A percentile compares a stretch with the other conserved stretches of the same genome.
Conservation (phyloP, 2,113 vertebrate species). For the Dasyornis broadbenti region DNA sequence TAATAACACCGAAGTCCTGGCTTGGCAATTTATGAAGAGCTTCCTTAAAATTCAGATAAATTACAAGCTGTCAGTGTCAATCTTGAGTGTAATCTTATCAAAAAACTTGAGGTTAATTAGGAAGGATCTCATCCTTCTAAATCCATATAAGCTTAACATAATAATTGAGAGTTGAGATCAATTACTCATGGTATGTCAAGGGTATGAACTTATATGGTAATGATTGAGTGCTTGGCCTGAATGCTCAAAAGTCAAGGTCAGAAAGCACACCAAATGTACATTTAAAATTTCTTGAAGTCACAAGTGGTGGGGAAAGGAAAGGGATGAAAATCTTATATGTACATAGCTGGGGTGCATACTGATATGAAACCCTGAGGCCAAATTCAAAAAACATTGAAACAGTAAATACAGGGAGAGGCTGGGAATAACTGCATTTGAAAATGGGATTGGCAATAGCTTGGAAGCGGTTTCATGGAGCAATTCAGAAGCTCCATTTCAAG, state of each 20-base stretch:
- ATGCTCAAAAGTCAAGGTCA: slow-evolving; percentile 66
- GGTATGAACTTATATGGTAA: slow-evolving; percentile 47
- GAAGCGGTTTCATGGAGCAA: background rate
- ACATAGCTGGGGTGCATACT: background rate
- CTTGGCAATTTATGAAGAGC: slow-evolving; percentile 30
- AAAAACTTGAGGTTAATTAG: slow-evolving; percentile 69
- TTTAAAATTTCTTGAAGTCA: slow-evolving; percentile 24
- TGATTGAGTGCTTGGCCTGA: slow-evolving; percentile 53
- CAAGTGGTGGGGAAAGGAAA: background rate
- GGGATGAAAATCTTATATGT: background rate
- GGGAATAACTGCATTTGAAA: background rate
- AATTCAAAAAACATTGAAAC: background rate
- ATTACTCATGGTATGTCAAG: slow-evolving; percentile 64
- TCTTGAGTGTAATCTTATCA: slow-evolving; percentile 59
- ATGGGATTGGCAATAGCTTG: background rate
- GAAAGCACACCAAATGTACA: slow-evolving; percentile 27
- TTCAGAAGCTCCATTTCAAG: background rate
- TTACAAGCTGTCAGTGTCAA: slow-evolving; percentile 59
- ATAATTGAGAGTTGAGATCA: slow-evolving; percentile 62
- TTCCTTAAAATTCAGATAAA: slow-evolving; percentile 62
- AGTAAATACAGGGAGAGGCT: background rate
- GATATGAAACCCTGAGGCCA: background rate
- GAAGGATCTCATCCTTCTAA: slow-evolving; percentile 62
- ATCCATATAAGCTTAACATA: slow-evolving; percentile 65
- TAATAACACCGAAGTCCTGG: background rate